A percentile compares a stretch with the other conserved stretches of the same genome.
Evolutionary conservation across 2,113 vertebrate genomes (phyloP).

Genomic region (Synchiropus splendidus): DNA sequence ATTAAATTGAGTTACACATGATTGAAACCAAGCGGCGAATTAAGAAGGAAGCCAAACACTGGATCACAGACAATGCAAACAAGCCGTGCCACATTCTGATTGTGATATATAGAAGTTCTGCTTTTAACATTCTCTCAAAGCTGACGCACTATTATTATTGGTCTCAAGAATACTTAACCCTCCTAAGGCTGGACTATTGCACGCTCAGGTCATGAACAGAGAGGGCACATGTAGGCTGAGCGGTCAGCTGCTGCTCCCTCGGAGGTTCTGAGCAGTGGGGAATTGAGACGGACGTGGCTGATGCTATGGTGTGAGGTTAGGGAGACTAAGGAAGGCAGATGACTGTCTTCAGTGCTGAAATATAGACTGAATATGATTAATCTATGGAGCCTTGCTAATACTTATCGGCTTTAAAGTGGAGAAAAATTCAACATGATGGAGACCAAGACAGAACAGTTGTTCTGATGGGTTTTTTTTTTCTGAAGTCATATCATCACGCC

Average conservation of each 20-base stretch:
- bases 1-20: too few species aligned
- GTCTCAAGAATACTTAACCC: too few species aligned
- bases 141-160: constrained; percentile 25
- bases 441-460: too few species aligned
- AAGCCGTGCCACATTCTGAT: constrained; percentile 52
- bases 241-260: constrained; percentile 24
- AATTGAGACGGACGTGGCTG: constrained; percentile 39
- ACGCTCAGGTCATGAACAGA: constrained; percentile 30
- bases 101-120: constrained; percentile 48
- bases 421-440: too few species aligned
- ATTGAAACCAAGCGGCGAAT: constrained; percentile 5
- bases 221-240: constrained; percentile 17
- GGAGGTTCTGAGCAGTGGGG: constrained; percentile 35
- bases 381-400: too few species aligned
- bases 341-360: constrained; percentile 3
- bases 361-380: too few species aligned
- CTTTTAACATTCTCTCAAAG: constrained; percentile 35
- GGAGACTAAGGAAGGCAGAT: constrained; percentile 29
- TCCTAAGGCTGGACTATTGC: constrained; percentile 16
- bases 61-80: constrained; percentile 49
- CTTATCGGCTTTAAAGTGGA: too few species aligned
- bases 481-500: too few species aligned
- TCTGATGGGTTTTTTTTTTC: too few species aligned
- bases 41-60: constrained; percentile 33
- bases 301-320: constrained; percentile 31